Base-by-base conservation (phyloP, 1,140 invertebrate species). In the Temnothorax longispinosus region DNA sequence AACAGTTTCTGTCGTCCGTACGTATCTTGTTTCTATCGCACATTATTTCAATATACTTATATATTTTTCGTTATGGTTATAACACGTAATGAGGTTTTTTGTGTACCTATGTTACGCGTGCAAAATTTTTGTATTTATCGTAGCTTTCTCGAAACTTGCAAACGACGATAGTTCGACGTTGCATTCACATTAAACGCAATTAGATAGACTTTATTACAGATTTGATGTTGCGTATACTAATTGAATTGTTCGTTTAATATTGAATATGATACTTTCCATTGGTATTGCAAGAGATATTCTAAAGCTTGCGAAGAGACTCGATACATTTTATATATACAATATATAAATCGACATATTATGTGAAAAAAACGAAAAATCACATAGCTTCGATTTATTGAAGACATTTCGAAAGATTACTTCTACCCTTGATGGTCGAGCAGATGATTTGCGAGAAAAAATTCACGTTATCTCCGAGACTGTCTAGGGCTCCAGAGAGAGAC, bases 381-480 rank as follows among this genome's bases (percentile, higher is more conserved):
- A 41, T 38, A 78, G 13, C 5, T 27, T 71, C 32, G 11, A 21
- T 27, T 72, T 41, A 77, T 27, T 65, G 44, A 32, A 50, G 86
- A 77, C 62, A 72, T 91, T 91, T 44, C 56, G 13, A 54, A 8
- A 54, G 89, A 91, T 88, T 90, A 89, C 62, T 56, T 67, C 41
- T 69, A 65, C 56, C 58, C 80, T 75, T 54, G 58, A 80, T 44
- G 60, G 82, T 47, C 21, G 32, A 38, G 32, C 1, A 64, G 58
- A 80, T 85, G 89, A 47, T 90, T 89, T 76, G 56, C 11, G 52
- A 80, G 86, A 88, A 74, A 89, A 90, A 90, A 92, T 93, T 88
- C 84, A 92, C 82, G 87, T 89, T 58, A 87, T 91, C 87, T 89
- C 10, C 38, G 91, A 85, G 91, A 88, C 56, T 81, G 74, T 64